These are phyloP conservation scores for Oreotragus oreotragus DNA, from an alignment of 2,113 vertebrate genomes.

Conservation along the genomic window DNA sequence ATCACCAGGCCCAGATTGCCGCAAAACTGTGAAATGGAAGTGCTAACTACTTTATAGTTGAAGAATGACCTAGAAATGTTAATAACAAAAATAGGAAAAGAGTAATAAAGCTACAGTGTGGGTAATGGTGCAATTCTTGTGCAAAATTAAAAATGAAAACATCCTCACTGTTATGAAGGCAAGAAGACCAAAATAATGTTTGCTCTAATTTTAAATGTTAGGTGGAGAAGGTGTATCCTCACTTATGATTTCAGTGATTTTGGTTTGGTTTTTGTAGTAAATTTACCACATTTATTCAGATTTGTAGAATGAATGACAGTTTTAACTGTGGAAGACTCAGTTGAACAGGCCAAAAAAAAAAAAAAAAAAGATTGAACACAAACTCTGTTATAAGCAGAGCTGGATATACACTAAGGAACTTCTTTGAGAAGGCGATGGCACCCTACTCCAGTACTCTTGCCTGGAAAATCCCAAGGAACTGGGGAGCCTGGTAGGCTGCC, in stretches of 20 bases:
- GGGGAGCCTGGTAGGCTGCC: no score
- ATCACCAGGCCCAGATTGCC: neutral
- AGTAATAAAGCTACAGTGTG: neutral
- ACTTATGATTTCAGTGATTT: neutral
- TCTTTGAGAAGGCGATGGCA: neutral
- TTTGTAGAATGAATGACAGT: neutral
- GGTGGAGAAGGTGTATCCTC: neutral
- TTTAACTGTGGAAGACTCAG: neutral
- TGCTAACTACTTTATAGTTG: neutral
- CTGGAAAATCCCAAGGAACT: no score
- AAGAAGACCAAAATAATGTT: neutral
- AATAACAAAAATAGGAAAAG: neutral
- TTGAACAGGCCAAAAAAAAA: neutral
- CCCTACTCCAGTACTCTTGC: no score
- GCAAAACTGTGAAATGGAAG: neutral
- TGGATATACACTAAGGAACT: neutral
- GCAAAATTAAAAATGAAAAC: neutral
- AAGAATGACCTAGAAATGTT: neutral
- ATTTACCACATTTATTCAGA: neutral
- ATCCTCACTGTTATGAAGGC: neutral
- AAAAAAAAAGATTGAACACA: neutral
- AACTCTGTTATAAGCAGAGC: neutral
- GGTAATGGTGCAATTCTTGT: neutral
- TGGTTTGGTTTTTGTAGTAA: neutral
- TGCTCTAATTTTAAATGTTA: neutral